Evolutionary conservation across 2,888 invertebrate genomes (phyloP).

Genomic region (Mylabris sibirica): DNA sequence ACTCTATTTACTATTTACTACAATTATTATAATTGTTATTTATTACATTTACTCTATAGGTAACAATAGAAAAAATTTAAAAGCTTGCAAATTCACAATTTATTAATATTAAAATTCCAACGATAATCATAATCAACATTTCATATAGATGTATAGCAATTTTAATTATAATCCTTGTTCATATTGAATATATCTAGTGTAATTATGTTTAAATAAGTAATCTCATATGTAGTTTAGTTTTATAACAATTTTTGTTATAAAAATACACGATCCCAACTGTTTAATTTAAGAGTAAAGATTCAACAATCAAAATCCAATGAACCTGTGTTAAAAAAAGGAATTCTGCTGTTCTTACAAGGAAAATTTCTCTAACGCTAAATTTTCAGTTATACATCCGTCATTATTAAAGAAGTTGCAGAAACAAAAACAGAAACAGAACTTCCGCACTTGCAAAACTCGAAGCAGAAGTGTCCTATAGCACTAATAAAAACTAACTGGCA

Average conservation of each 20-base stretch:
- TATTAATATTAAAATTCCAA: neutral
- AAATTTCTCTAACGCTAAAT: no score
- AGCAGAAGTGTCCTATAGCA: no score
- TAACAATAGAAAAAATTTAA: neutral
- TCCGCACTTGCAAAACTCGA: no score
- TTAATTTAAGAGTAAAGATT: no score
- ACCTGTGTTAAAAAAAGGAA: no score
- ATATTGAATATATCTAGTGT: neutral
- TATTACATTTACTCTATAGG: neutral
- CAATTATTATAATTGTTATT: neutral
- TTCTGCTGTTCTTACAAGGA: no score
- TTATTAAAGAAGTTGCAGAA: no score
- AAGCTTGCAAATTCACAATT: neutral
- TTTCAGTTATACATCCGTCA: no score
- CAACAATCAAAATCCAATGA: no score
- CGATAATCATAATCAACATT: neutral
- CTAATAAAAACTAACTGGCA: no score
- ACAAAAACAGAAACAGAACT: no score
- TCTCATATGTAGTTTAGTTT: neutral
- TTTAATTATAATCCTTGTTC: neutral
- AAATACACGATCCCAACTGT: no score
- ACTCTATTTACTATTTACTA: neutral
- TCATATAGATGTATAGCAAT: neutral
- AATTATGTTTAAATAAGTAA: conserved; percentile 10
- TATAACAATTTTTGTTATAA: neutral